A percentile compares a stretch with the other conserved stretches of the same genome.
phyloP scores from a whole-genome alignment of 2,888 invertebrate genomes.

The Agrenia bidenticulata region DNA sequence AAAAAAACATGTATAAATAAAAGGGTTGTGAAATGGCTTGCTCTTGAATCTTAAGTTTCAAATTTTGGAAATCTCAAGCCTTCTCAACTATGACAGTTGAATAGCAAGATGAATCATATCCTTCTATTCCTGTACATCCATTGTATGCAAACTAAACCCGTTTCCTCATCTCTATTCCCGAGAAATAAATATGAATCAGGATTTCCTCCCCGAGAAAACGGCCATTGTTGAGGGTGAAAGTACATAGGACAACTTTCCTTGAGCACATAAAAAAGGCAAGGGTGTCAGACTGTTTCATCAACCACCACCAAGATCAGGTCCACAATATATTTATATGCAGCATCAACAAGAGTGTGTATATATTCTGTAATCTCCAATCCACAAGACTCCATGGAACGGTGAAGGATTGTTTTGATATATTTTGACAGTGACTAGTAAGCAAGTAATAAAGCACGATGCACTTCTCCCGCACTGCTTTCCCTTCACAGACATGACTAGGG shows the following conservation, averaged over 20 bases:
- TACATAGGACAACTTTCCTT: not conserved
- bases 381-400: not conserved
- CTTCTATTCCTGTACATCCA: not conserved
- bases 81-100: constrained; percentile 26
- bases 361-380: no score
- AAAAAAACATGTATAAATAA: no score
- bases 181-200: constrained; percentile 11
- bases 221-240: not conserved
- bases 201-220: not conserved
- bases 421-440: constrained; percentile 33
- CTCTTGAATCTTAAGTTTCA: not conserved
- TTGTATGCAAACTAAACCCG: constrained; percentile 6
- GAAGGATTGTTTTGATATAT: constrained; percentile 27
- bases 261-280: not conserved
- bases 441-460: constrained; percentile 10
- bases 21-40: not conserved
- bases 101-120: constrained; percentile 16
- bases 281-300: constrained; percentile 19
- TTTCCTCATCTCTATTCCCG: not conserved
- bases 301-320: no score
- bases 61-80: not conserved
- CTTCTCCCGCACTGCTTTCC: constrained; percentile 8
- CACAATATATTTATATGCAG: no score
- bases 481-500: constrained; percentile 2
- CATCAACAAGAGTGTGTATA: no score